Conservation (phyloP, 2,888 invertebrate species). For the Troides oblongomaculatus region DNA sequence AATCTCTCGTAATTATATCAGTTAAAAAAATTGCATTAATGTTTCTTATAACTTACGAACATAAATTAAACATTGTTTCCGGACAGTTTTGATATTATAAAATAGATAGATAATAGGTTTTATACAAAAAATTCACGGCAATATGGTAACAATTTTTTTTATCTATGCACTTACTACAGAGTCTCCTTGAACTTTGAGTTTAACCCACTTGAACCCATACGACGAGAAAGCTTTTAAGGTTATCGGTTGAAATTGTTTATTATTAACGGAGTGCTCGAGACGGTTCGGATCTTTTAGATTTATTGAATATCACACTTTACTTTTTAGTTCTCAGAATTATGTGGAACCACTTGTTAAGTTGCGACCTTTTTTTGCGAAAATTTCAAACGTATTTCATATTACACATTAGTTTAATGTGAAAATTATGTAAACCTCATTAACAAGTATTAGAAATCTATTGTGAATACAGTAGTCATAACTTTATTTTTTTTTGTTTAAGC, state of each 20-base stretch:
- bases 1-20: not conserved
- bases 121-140: not conserved
- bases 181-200: conserved; percentile 56
- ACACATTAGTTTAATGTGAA: not conserved
- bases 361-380: conserved; percentile 25
- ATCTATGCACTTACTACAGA: not conserved
- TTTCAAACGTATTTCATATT: conserved; percentile 7
- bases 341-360: conserved; percentile 52
- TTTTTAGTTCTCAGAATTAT: conserved; percentile 52
- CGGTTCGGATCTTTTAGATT: conserved; percentile 43
- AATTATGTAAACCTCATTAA: not conserved
- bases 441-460: not conserved
- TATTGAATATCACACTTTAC: conserved; percentile 37
- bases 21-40: too few relatives aligned
- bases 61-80: not conserved
- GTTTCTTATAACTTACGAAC: not conserved
- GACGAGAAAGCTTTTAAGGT: conserved; percentile 69
- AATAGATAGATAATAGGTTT: not conserved
- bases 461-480: not conserved
- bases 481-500: not conserved
- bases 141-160: not conserved
- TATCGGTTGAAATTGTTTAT: conserved; percentile 71
- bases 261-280: conserved; percentile 65
- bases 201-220: conserved; percentile 54
- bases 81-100: not conserved